phyloP scores from a whole-genome alignment of 2,113 vertebrate genomes.

The Enhydra lutris region DNA sequence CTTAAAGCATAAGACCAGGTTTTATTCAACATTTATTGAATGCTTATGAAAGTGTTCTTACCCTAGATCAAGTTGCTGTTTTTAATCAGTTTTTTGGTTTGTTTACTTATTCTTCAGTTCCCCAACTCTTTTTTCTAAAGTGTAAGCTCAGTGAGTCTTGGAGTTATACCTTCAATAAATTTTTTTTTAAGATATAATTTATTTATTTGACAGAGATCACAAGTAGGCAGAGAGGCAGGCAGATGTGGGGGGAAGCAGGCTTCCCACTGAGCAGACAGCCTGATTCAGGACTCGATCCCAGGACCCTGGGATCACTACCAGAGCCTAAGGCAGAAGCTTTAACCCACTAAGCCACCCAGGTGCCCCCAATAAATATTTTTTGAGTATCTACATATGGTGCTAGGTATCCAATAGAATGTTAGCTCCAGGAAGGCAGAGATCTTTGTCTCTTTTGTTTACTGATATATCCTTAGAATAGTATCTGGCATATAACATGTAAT shows the following conservation, averaged over 20 bases:
- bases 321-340: too few species aligned
- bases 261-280: too few species aligned
- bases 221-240: too few species aligned
- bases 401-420: background rate
- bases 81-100: background rate
- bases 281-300: too few species aligned
- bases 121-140: background rate
- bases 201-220: too few species aligned
- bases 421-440: background rate
- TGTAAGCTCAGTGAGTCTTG: background rate
- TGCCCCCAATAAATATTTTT: background rate
- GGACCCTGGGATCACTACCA: too few species aligned
- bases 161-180: background rate
- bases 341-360: too few species aligned
- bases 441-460: background rate
- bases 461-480: background rate
- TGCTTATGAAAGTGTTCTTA: background rate
- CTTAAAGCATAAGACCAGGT: background rate
- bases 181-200: background rate
- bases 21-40: background rate
- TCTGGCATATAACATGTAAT: background rate
- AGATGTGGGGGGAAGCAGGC: too few species aligned
- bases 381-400: background rate
- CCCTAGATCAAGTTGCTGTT: background rate
- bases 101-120: background rate